Base-by-base conservation (phyloP, 2,888 invertebrate species). In the Lepidocyrtinus sp. region DNA sequence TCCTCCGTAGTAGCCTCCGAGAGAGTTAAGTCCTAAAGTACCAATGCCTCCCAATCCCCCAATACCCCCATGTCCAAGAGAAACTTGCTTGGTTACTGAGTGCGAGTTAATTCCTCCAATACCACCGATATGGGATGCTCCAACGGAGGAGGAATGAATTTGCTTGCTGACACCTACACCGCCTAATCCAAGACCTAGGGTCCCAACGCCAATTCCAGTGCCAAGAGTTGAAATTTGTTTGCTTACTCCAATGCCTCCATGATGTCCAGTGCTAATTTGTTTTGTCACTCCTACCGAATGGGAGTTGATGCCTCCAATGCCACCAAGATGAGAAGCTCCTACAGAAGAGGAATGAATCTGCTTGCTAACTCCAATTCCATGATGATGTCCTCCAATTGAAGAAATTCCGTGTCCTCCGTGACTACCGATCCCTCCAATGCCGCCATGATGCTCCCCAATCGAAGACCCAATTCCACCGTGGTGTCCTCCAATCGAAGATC, bases 1-100 rank as follows among this genome's bases (percentile, higher is more conserved):
- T 24, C 79, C 79, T 1, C 79, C 79, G 22, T 61, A 79, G 24
- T 79, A 79, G 2, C 79, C 79, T 15, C 79, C 79, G 21, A 55
- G 2, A 3, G 59, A 21, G n/a, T 21, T 59, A 2, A 59, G 27
- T 2, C 21, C 27, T 71, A 73, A 45, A 17, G 26, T 0, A 24
- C 45, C 19, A 36, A 55, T 1, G 3, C 75, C 64, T 15, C 63
- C 69, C 22, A 65, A 12, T 5, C 59, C 19, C 25, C 46, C 46
- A 50, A 2, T 24, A n/a, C 59, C 55, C 15, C 24, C 50, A 19
- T 50, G 55, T 36, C 36, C 36, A 12, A 36, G 36, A 36, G 2
- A 3, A 7, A 26, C 1, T 26, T 65, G 65, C 63, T 63, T 65
- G 27, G 27, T 63, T 3, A 63, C 63, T 7, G 27, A 55, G 5